Evolutionary conservation across 2,797 vertebrate species (phyloP).

Genomic region (Neosilurus hyrtlii): DNA sequence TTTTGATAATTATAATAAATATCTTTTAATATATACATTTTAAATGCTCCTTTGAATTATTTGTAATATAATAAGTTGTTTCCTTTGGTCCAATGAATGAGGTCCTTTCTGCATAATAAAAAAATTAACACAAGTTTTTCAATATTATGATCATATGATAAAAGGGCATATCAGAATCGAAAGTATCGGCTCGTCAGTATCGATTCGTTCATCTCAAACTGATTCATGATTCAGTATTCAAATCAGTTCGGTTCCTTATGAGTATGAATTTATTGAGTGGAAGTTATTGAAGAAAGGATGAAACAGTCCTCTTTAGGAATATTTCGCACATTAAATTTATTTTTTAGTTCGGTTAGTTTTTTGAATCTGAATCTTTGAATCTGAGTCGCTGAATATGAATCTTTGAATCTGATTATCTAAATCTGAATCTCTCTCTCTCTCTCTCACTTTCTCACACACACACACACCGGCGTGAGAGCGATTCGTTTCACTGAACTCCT

Average conservation of each 20-base stretch:
- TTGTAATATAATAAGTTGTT: background rate
- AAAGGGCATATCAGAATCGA: background rate
- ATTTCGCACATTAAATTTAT: no score
- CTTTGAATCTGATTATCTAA: no score
- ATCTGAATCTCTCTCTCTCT: no score
- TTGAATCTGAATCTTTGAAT: no score
- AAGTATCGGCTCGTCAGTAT: background rate
- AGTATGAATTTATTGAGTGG: no score
- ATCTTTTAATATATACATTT: background rate
- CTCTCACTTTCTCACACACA: no score
- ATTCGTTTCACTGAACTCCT: conserved; percentile 21
- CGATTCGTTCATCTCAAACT: background rate
- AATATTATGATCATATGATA: background rate
- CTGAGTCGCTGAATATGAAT: no score
- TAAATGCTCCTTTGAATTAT: background rate
- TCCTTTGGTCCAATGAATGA: background rate
- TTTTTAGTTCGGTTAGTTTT: no score
- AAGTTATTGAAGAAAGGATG: no score
- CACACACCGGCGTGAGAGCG: background rate
- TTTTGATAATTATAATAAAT: no score
- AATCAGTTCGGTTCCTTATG: background rate
- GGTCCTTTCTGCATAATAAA: background rate
- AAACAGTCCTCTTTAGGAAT: no score
- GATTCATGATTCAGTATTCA: background rate
- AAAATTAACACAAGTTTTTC: background rate